Conservation (phyloP, 2,888 invertebrate species). For the Steinernema carpocapsae region DNA sequence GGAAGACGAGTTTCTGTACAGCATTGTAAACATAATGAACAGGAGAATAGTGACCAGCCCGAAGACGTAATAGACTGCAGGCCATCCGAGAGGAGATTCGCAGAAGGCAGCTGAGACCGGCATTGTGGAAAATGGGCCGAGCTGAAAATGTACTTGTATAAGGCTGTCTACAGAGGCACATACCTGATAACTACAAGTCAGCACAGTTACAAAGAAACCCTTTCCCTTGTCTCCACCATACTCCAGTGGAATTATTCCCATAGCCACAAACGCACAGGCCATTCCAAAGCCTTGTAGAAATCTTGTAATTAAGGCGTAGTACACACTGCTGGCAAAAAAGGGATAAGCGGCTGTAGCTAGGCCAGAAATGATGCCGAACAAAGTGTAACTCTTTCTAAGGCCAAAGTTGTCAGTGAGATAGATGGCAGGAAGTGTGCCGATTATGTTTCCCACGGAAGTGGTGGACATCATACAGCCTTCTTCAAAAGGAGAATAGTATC, state of each 20-base stretch:
- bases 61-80: slow-evolving; percentile 3
- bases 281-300: not conserved
- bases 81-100: not conserved
- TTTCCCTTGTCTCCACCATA: slow-evolving; percentile 24
- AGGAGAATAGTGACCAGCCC: not conserved
- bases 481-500: not conserved
- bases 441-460: slow-evolving; percentile 30
- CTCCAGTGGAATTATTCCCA: slow-evolving; percentile 22
- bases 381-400: slow-evolving; percentile 12
- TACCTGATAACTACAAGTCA: slow-evolving; percentile 23
- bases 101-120: slow-evolving; percentile 9
- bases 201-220: slow-evolving; percentile 1
- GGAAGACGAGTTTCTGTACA: not conserved
- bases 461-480: slow-evolving; percentile 37
- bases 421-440: slow-evolving; percentile 35
- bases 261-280: not conserved
- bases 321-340: not conserved
- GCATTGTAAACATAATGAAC: not conserved
- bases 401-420: slow-evolving; percentile 27
- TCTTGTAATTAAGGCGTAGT: not conserved
- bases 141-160: not conserved
- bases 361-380: not conserved
- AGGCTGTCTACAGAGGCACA: not conserved
- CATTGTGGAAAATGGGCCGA: not conserved
- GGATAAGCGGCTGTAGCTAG: not conserved